A percentile compares a stretch with the other conserved stretches of the same genome.
These are phyloP conservation scores for Spicauda simplicius DNA, from an alignment of 2,888 invertebrate species.

Conservation along the genomic window DNA sequence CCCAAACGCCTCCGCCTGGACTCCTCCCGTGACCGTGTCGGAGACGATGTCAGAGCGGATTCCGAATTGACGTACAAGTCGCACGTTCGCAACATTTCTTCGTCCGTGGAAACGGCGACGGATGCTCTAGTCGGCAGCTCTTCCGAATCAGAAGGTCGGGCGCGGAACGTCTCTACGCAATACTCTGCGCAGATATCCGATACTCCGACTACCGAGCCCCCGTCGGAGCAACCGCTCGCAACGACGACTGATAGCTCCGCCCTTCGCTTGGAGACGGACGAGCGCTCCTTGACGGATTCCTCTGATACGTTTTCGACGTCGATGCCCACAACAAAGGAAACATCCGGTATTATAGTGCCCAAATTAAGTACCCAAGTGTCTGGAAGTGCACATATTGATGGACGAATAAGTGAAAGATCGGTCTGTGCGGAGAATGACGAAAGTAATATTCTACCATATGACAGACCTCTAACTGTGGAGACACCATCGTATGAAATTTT, in stretches of 20 bases:
- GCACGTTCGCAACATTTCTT: conserved; percentile 46
- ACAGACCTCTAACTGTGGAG: conserved; percentile 53
- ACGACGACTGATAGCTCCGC: conserved; percentile 41
- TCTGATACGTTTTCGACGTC: conserved; percentile 60
- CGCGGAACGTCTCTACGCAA: conserved; percentile 44
- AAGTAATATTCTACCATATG: conserved; percentile 54
- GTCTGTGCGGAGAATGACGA: conserved; percentile 53
- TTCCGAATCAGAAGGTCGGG: conserved; percentile 47
- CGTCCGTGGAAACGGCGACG: conserved; percentile 44
- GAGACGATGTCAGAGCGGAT: conserved; percentile 38
- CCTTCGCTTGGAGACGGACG: conserved; percentile 43
- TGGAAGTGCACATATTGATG: conserved; percentile 51
- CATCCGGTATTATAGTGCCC: conserved; percentile 34
- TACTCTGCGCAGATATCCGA: conserved; percentile 40
- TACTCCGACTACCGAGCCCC: conserved; percentile 43
- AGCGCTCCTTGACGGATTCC: conserved; percentile 53
- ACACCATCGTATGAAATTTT: conserved; percentile 67
- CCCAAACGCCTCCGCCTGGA: conserved; percentile 57
- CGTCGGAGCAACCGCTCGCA: conserved; percentile 42
- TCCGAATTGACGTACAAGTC: conserved; percentile 39
- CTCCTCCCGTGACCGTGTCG: conserved; percentile 45
- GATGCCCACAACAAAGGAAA: conserved; percentile 58
- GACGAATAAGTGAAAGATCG: conserved; percentile 52
- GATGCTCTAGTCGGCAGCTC: conserved; percentile 46
- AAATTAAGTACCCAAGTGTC: conserved; percentile 38